phyloP scores from a whole-genome alignment of 1,140 invertebrate species.

The Stegodyphus dumicola region DNA sequence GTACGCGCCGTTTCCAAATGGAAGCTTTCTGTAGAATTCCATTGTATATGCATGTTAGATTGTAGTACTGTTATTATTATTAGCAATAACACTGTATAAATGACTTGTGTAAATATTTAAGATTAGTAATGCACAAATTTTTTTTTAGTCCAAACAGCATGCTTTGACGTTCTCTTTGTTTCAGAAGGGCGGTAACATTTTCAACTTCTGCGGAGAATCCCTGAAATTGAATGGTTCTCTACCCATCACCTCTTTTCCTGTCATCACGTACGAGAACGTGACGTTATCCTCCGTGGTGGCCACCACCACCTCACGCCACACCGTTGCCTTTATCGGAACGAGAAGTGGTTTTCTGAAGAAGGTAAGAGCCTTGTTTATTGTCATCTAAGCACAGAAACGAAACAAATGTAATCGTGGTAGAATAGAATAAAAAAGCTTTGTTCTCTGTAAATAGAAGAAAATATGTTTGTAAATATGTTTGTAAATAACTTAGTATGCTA shows the following conservation, averaged over 20 bases:
- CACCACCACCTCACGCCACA: conserved; percentile 83
- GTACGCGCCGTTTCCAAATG: too few relatives aligned
- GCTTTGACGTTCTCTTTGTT: conserved; percentile 33
- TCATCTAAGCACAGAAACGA: too few relatives aligned
- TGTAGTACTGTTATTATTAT: too few relatives aligned
- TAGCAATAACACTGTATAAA: too few relatives aligned
- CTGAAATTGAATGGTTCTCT: conserved; percentile 90
- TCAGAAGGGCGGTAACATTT: conserved; percentile 84
- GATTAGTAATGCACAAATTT: not conserved
- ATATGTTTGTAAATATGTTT: too few relatives aligned
- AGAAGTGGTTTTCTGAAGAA: conserved; percentile 82
- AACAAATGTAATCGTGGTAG: too few relatives aligned
- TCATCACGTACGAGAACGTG: conserved; percentile 78
- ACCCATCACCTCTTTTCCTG: conserved; percentile 80
- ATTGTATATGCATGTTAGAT: too few relatives aligned
- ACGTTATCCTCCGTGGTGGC: conserved; percentile 78
- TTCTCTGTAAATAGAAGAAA: too few relatives aligned
- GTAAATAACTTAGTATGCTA: too few relatives aligned
- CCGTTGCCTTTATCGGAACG: conserved; percentile 91
- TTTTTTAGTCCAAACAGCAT: not conserved
- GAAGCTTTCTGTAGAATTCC: too few relatives aligned
- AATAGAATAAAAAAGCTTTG: too few relatives aligned
- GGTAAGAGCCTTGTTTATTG: conserved; percentile 69
- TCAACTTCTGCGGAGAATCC: conserved; percentile 91
- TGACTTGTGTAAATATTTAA: too few relatives aligned